Conservation (phyloP, 2,797 vertebrate genomes). For the Poecilia picta region DNA sequence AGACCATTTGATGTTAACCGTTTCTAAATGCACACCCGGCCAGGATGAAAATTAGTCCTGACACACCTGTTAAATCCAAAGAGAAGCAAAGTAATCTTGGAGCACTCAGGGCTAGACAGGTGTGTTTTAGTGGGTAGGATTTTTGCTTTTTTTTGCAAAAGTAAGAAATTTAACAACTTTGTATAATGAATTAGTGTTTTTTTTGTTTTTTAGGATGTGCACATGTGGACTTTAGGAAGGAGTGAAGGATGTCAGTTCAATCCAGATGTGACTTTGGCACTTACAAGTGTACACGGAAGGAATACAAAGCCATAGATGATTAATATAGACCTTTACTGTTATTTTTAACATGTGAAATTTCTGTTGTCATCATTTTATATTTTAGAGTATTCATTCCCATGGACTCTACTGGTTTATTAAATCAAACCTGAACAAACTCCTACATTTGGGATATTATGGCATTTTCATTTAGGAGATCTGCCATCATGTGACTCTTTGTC, state of each 20-base stretch:
- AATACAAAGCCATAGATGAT: too few relatives aligned
- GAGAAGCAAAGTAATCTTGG: not conserved
- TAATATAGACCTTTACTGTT: not conserved
- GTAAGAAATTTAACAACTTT: not conserved
- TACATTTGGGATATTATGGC: not conserved
- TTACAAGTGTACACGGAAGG: not conserved
- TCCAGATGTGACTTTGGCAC: not conserved
- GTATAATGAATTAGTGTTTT: not conserved
- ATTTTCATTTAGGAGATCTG: not conserved
- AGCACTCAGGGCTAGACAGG: not conserved
- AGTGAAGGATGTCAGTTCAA: not conserved
- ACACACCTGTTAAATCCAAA: slow-evolving; percentile 31
- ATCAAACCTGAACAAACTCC: not conserved
- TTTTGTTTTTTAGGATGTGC: not conserved
- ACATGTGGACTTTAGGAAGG: not conserved
- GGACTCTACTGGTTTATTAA: not conserved
- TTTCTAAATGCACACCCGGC: slow-evolving; percentile 34
- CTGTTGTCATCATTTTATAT: not conserved
- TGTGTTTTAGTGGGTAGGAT: not conserved
- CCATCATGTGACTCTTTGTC: not conserved
- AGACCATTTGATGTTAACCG: slow-evolving; percentile 47
- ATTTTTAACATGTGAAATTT: not conserved
- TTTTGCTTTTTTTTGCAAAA: not conserved
- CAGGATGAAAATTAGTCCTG: slow-evolving; percentile 39
- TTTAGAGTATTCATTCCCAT: not conserved